Conservation (phyloP, 2,797 vertebrate genomes). For the Xiphorhynchus erythropygius region DNA sequence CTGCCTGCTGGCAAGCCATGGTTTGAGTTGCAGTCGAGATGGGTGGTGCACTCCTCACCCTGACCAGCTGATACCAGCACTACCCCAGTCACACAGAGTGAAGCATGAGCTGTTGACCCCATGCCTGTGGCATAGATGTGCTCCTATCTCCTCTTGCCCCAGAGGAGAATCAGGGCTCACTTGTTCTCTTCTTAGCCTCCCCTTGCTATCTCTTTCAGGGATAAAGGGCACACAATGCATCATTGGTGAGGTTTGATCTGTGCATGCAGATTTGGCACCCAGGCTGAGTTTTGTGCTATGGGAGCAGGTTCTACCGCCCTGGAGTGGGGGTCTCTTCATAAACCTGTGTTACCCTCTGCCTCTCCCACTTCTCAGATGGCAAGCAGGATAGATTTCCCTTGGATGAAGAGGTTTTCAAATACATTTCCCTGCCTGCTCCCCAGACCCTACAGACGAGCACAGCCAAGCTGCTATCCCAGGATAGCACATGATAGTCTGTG, state of each 20-base stretch:
- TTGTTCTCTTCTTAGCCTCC: not conserved
- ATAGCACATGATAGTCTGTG: not conserved
- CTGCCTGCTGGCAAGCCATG: not conserved
- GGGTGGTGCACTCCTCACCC: not conserved
- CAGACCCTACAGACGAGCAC: not conserved
- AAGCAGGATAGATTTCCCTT: not conserved
- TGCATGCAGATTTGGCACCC: not conserved
- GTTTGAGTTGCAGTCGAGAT: not conserved
- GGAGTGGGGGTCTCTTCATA: not conserved
- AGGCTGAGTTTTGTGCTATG: not conserved
- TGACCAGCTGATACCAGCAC: not conserved
- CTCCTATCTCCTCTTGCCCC: not conserved
- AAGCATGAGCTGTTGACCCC: not conserved
- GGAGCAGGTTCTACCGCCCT: not conserved
- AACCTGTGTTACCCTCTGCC: not conserved
- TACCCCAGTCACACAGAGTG: not conserved
- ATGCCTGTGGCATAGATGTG: not conserved
- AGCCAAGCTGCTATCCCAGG: not conserved
- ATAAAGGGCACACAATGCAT: fast-evolving
- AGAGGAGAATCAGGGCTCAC: not conserved
- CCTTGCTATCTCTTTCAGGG: not conserved
- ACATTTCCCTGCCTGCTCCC: not conserved
- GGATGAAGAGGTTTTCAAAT: not conserved
- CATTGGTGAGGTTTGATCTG: not conserved
- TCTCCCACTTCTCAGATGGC: not conserved